These are phyloP conservation scores for Gallinago media DNA, from an alignment of 2,113 vertebrate species.

Conservation along the genomic window DNA sequence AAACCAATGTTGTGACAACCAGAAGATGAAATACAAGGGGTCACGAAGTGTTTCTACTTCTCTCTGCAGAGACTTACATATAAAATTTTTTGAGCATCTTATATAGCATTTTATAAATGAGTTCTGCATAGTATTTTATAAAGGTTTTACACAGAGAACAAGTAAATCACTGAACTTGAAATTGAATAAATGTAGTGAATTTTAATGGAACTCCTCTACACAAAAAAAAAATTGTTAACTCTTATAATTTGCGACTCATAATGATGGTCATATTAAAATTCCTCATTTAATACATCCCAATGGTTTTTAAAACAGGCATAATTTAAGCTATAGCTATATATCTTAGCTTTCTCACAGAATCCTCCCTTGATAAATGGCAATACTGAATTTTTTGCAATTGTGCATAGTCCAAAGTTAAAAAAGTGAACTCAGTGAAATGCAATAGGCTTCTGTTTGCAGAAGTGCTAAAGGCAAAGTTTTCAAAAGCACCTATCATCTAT, in stretches of 20 bases:
- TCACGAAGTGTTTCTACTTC: neutral
- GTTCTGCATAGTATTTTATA: neutral
- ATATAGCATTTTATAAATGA: neutral
- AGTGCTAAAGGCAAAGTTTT: neutral
- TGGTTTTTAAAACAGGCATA: neutral
- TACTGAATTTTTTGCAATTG: neutral
- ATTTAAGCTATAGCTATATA: neutral
- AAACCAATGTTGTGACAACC: neutral
- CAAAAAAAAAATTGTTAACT: neutral
- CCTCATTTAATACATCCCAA: neutral
- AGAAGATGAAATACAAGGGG: conserved; percentile 7
- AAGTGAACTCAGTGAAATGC: neutral
- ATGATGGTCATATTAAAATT: neutral
- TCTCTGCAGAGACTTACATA: neutral
- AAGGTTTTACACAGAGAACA: neutral
- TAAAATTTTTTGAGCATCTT: conserved; percentile 10
- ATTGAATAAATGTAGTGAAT: neutral
- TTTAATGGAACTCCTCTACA: neutral
- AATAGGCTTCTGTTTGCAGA: neutral
- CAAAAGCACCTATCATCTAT: neutral
- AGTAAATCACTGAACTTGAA: neutral
- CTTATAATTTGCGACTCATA: neutral
- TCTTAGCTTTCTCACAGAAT: neutral
- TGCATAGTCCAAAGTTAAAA: neutral
- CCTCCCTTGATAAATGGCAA: neutral